Evolutionary conservation across 2,113 vertebrate species (phyloP).

Genomic region (Psephotus haematonotus): DNA sequence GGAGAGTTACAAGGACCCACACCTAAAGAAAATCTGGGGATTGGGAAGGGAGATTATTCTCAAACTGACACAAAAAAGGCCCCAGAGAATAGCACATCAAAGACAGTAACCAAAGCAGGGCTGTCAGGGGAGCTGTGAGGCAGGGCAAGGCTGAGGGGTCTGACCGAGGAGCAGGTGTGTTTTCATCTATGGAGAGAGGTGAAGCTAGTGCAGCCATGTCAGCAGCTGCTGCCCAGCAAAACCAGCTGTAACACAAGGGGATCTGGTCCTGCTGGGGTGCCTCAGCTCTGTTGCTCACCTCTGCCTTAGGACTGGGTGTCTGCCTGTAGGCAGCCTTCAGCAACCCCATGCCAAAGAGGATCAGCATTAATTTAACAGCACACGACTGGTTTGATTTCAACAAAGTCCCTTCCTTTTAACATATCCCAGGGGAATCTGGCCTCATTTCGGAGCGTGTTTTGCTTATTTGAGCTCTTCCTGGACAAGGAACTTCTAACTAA

Average conservation of each 20-base stretch:
- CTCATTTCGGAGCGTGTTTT: background rate
- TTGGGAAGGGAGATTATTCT: background rate
- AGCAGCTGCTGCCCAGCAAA: background rate
- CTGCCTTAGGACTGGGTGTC: background rate
- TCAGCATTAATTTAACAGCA: background rate
- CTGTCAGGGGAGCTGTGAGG: background rate
- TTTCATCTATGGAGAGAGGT: background rate
- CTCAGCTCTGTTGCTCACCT: background rate
- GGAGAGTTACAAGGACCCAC: fast-evolving
- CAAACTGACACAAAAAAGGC: fast-evolving
- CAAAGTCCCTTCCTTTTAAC: background rate
- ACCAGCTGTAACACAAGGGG: fast-evolving
- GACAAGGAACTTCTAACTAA: background rate
- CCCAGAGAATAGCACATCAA: background rate
- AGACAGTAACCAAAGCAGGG: background rate
- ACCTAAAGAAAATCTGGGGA: background rate
- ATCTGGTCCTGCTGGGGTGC: background rate
- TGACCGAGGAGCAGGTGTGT: too few relatives aligned
- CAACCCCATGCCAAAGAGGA: background rate
- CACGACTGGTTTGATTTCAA: background rate
- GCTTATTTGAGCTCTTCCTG: constrained; percentile 30
- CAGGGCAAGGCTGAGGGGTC: background rate
- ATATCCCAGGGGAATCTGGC: background rate
- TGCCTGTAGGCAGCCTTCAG: background rate
- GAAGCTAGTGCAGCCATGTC: fast-evolving